Evolutionary conservation across 1,140 invertebrate genomes (phyloP), one percentile per base, ranked within the genome.

Genomic region (Drosophila kohkoa): DNA sequence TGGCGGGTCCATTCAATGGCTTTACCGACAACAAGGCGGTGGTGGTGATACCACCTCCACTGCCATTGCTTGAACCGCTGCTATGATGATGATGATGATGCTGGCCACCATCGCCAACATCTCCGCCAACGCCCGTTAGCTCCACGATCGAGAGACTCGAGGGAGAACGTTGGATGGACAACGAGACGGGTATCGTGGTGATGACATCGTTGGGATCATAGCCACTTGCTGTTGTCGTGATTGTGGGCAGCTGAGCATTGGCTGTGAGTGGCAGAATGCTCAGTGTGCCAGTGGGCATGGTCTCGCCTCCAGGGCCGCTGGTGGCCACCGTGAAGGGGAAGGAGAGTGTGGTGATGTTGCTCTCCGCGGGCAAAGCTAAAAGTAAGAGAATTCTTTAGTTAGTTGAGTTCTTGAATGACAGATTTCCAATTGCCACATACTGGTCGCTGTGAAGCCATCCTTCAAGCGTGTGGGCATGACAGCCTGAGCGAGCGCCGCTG

Each of bases 311-410:
- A 6, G 30, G 11, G 2, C 43, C 70, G 5, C 86, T 80, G 60
- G 71, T 92, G 25, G 86, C 77, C 15, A 92, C 86, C 0, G 86
- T 82, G 64, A 92, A 92, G 20, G 91, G 91, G 28, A 92, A 92
- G 8, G 91, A 92, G 2, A 92, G 60, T 1, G 91, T 91, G 3
- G 91, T 91, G 6, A 92, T 92, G 32, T 90, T 91, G 0, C 68
- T 80, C 10, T 90, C 78, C 1, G 75, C 68, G 0, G 89, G 75
- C 8, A 90, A 57, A 48, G 71, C 88, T 91, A 32, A 43, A 13
- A 7, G 2, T 20, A 5, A 3, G 1, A 13, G 1, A n/a, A 35
- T n/a, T 32, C 5, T 32, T 32, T 32, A 38, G 3, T 54, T 54
- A 41, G 2, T 1, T 11, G 0, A 41, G 28, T 51, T 51, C 3